phyloP scores from a whole-genome alignment of 2,113 vertebrate species.

The Silurus meridionalis region DNA sequence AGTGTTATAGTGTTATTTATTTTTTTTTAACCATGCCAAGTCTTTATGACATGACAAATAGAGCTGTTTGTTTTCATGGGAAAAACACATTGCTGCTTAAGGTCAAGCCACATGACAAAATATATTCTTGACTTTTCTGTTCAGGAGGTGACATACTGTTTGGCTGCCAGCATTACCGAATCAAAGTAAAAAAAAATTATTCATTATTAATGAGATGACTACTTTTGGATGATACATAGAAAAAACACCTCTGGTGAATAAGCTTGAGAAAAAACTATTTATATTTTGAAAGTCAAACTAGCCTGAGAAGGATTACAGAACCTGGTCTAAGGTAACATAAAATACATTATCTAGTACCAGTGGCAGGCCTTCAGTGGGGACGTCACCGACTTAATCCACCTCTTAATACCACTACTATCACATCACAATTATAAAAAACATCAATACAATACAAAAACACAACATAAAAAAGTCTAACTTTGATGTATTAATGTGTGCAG shows the following conservation, averaged over 20 bases:
- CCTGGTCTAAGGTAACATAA: not conserved
- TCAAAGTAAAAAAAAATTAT: constrained; percentile 56
- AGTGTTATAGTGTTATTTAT: constrained; percentile 14
- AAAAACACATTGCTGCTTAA: constrained; percentile 52
- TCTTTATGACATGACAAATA: constrained; percentile 10
- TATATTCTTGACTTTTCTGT: constrained; percentile 21
- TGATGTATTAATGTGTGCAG: no score
- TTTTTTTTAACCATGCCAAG: not conserved
- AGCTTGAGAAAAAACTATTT: not conserved
- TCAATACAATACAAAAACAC: no score
- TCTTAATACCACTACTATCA: no score
- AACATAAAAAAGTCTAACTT: no score
- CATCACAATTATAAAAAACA: no score
- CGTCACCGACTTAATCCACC: no score
- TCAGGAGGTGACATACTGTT: constrained; percentile 47
- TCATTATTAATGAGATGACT: constrained; percentile 51
- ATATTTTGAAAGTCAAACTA: constrained; percentile 24
- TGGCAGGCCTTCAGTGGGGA: no score
- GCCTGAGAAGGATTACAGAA: constrained; percentile 15
- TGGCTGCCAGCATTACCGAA: constrained; percentile 48
- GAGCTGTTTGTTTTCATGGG: constrained; percentile 34
- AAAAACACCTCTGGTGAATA: constrained; percentile 11
- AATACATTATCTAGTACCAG: not conserved
- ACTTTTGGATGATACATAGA: constrained; percentile 32
- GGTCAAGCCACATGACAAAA: constrained; percentile 52